A percentile compares a stretch with the other conserved stretches of the same genome.
phyloP scores from a whole-genome alignment of 2,888 invertebrate species.

The Lysandra bellargus region DNA sequence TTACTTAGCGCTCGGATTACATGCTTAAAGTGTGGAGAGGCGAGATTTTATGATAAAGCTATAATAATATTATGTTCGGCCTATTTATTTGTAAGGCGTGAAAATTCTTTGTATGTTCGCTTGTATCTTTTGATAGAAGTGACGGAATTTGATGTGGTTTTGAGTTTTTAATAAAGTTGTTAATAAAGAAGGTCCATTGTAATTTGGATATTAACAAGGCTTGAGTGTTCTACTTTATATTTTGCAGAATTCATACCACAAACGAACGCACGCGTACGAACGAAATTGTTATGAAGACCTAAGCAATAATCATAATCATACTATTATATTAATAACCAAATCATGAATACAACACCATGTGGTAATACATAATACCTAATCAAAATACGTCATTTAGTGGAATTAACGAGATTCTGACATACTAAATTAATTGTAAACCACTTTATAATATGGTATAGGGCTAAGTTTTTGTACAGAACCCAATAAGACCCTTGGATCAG shows the following conservation, averaged over 20 bases:
- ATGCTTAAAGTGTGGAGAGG: slow-evolving; percentile 14
- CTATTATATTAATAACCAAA: too few relatives aligned
- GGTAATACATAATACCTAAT: background rate
- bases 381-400: background rate
- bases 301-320: too few relatives aligned
- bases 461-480: background rate
- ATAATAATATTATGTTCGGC: background rate
- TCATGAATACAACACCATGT: too few relatives aligned
- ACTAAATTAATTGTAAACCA: background rate
- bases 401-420: background rate
- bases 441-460: background rate
- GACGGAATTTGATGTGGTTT: background rate
- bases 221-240: too few relatives aligned
- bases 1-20: slow-evolving; percentile 27
- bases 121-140: background rate
- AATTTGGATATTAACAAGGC: too few relatives aligned
- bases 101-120: background rate
- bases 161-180: too few relatives aligned
- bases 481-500: slow-evolving; percentile 4
- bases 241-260: too few relatives aligned
- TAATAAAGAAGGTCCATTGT: too few relatives aligned
- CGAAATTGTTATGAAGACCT: too few relatives aligned
- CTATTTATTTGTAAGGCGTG: background rate
- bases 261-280: too few relatives aligned
- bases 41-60: slow-evolving; percentile 8